phyloP scores from a whole-genome alignment of 2,888 invertebrate species.

The Andrena bicolor region DNA sequence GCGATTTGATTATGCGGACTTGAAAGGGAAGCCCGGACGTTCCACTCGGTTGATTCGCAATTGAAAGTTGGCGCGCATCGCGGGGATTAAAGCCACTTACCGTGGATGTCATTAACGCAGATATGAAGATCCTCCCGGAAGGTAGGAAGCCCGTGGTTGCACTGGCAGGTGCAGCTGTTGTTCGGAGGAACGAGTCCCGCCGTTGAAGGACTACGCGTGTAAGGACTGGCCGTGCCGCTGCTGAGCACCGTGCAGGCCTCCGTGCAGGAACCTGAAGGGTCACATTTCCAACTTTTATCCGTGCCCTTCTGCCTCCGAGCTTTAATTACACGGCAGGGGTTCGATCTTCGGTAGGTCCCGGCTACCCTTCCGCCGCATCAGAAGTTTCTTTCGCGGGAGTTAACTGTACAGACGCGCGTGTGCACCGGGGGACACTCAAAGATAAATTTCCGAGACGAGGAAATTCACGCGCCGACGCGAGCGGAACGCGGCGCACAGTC shows the following conservation, averaged over 20 bases:
- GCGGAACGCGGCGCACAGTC: conserved; percentile 41
- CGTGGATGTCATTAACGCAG: conserved; percentile 94
- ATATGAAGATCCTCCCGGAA: conserved; percentile 94
- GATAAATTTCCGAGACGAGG: conserved; percentile 13
- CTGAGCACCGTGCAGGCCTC: conserved; percentile 89
- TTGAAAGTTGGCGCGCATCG: neutral
- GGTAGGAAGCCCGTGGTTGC: conserved; percentile 91
- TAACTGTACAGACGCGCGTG: conserved; percentile 31
- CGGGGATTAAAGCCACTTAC: conserved; percentile 85
- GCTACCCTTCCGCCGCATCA: neutral
- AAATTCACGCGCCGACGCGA: conserved; percentile 27
- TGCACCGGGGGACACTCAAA: neutral
- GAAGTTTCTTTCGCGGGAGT: neutral
- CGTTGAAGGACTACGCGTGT: conserved; percentile 85
- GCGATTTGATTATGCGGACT: neutral
- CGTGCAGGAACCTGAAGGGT: conserved; percentile 83
- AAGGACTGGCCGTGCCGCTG: conserved; percentile 88
- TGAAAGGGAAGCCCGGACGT: conserved; percentile 5
- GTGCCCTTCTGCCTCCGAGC: neutral
- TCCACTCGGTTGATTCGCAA: neutral
- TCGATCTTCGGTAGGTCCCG: neutral
- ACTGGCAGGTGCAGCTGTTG: conserved; percentile 91
- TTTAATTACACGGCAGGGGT: neutral
- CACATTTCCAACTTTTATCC: conserved; percentile 4
- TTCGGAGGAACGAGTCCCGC: conserved; percentile 80